Conservation (phyloP, 2,888 invertebrate genomes). For the Drosophila nigritarsus region DNA sequence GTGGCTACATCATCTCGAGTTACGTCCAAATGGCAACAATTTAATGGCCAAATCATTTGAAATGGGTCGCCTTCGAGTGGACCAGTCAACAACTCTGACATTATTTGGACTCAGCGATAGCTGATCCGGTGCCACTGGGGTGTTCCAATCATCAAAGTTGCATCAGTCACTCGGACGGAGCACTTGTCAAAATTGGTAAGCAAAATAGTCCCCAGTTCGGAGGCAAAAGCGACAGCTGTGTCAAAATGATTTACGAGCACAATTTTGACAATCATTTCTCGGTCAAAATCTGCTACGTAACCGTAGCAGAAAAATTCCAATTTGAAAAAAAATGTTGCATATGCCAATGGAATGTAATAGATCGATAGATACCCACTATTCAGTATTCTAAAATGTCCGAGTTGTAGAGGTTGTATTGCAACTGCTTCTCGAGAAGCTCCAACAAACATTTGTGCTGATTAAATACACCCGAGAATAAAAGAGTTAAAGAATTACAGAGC, state of each 20-base stretch:
- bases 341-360: neutral
- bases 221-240: conserved; percentile 46
- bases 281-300: conserved; percentile 10
- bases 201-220: conserved; percentile 41
- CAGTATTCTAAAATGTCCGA: neutral
- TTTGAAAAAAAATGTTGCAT: conserved; percentile 34
- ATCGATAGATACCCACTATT: neutral
- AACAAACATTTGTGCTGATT: conserved; percentile 8
- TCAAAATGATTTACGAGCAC: conserved; percentile 56
- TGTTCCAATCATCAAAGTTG: conserved; percentile 48
- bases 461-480: neutral
- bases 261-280: conserved; percentile 45
- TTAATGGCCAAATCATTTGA: conserved; percentile 34
- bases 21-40: conserved; percentile 29
- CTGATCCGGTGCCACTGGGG: conserved; percentile 18
- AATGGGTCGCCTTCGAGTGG: conserved; percentile 8
- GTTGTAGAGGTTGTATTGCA: neutral
- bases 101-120: conserved; percentile 35
- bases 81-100: conserved; percentile 51
- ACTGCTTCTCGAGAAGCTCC: neutral
- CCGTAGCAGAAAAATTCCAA: conserved; percentile 15
- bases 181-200: conserved; percentile 66
- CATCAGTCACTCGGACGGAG: conserved; percentile 57
- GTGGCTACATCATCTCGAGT: conserved; percentile 11
- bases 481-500: conserved; percentile 3